Base-by-base conservation (phyloP, 2,797 vertebrate genomes). In the Denticeps clupeoides region DNA sequence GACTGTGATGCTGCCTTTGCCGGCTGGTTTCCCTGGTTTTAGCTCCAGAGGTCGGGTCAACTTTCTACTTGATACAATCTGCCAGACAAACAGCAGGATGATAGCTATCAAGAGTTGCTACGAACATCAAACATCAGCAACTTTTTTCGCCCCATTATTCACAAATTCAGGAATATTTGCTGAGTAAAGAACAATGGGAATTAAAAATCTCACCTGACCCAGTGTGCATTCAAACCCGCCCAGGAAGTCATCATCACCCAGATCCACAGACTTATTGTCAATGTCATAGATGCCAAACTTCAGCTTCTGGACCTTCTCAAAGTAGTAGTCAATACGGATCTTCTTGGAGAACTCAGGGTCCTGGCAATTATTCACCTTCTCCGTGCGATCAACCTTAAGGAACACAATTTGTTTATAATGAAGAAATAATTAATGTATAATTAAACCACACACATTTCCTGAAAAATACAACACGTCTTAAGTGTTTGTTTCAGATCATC, bases 301-400 rank as follows among this genome's bases (percentile, higher is more conserved):
- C 25, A 97, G 70, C 38, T 87, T 90, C 76, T 93, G 90, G 5
- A 93, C 89, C 3, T 82, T 86, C 69, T 97, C 90, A 47, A 98
- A 98, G 68, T 83, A 76, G 67, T 91, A 99, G 45, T 91, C 82
- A 25, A 98, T 41, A 6, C 73, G 63, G 9, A 96, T 73, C 9
- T 85, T 87, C 63, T 83, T 84, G 13, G 86, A 89, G 72, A 99
- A 97, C 31, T 87, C 75, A 0, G 91, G 89, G 45, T 73, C 82
- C 37, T 87, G 84, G 51, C 72, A 82, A 72, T 95, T 99, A 25
- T 74, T 79, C 49, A 97, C 23, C 29, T 31, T 76, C 65, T 99
- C 91, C 0, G 84, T 97, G 12, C 86, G 82, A 55, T 75, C 79
- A 32, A 97, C 50, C 92, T 96, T 71, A 3, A 43, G 9, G 18